Base-by-base conservation (phyloP, 1,140 invertebrate species). In the Caenorhabditis tropicalis region DNA sequence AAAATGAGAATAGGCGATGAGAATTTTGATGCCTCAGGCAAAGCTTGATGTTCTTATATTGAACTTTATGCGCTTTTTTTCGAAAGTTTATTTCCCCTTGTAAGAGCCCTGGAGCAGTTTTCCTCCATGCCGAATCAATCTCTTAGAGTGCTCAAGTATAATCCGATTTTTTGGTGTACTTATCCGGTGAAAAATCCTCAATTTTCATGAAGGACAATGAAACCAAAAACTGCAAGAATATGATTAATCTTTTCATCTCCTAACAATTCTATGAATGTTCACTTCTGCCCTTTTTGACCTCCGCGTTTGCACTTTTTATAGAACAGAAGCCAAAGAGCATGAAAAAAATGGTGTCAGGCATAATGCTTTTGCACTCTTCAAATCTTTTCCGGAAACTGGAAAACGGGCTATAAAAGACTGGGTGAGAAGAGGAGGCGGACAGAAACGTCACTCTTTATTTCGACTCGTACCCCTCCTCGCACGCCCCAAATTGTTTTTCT, bases 351-450 rank as follows among this genome's bases (percentile, higher is more conserved):
- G 27, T 29, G 53, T 29, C 16, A n/a, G 21, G 29, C 65, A 33
- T 74, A 74, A 43, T 46, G 65, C 65, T 74, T 33, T 65, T 74
- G 36, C 65, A 27, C 65, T 74, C 43, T 74, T 65, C 24, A 16
- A 43, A 43, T 27, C 27, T 27, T 56, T 56, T 56, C 21, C 53
- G 21, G 53, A 56, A 29, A 27, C 53, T 29, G 21, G 53, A 56
- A 56, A 51, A 51, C n/a, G n/a, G n/a, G 36, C 58, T 33, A 24
- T 5, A 65, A 65, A 65, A 9, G 12, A n/a, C 5, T 43, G 39
- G 21, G 58, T 29, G 53, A 29, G 29, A 53, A 53, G 7, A 53
- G 49, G 21, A 53, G 19, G 43, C 21, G 15, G 53, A 27, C 6
- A 27, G 29, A 7, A 24, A 56, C 21, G 53, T 56, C 53, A 56